These are phyloP conservation scores for Sternotherus odoratus DNA, from an alignment of 2,797 vertebrate genomes.

Conservation along the genomic window DNA sequence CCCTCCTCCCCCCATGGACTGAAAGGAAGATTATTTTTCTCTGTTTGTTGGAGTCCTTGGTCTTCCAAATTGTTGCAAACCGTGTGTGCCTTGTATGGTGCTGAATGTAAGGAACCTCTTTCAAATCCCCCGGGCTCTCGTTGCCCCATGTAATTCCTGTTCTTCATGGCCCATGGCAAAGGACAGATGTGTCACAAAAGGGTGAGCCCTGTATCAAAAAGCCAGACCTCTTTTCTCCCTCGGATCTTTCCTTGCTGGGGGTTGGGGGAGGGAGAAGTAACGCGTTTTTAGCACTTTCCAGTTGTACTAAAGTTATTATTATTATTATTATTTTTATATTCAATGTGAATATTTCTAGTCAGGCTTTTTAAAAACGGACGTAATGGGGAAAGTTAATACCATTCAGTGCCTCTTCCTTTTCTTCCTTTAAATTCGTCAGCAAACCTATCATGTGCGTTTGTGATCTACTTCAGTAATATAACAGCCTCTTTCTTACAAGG, in stretches of 20 bases:
- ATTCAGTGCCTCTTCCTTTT: slow-evolving; percentile 51
- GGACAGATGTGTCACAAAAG: slow-evolving; percentile 61
- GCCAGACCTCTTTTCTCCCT: slow-evolving; percentile 57
- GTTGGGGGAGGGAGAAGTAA: slow-evolving; percentile 61
- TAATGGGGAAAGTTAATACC: slow-evolving; percentile 43
- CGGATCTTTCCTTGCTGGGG: slow-evolving; percentile 63
- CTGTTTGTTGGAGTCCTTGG: slow-evolving; percentile 50
- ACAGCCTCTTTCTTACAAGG: slow-evolving; percentile 31
- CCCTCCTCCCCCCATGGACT: slow-evolving; percentile 8
- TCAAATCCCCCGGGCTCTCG: slow-evolving; percentile 33
- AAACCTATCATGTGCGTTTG: slow-evolving; percentile 19
- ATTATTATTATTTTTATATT: slow-evolving; percentile 82
- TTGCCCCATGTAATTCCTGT: slow-evolving; percentile 49
- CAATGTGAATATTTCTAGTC: slow-evolving; percentile 82
- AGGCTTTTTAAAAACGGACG: slow-evolving; percentile 52
- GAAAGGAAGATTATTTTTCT: slow-evolving; percentile 62
- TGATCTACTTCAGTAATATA: slow-evolving; percentile 46
- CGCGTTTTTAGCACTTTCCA: slow-evolving; percentile 82
- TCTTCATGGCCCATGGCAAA: slow-evolving; percentile 58
- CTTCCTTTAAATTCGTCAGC: not conserved
- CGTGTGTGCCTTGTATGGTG: slow-evolving; percentile 50
- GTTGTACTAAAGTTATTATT: slow-evolving; percentile 80
- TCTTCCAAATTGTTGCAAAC: slow-evolving; percentile 34
- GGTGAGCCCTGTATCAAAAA: slow-evolving; percentile 35
- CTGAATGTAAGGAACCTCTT: slow-evolving; percentile 74